Conservation (phyloP, 2,797 vertebrate species). For the Chelon labrosus region DNA sequence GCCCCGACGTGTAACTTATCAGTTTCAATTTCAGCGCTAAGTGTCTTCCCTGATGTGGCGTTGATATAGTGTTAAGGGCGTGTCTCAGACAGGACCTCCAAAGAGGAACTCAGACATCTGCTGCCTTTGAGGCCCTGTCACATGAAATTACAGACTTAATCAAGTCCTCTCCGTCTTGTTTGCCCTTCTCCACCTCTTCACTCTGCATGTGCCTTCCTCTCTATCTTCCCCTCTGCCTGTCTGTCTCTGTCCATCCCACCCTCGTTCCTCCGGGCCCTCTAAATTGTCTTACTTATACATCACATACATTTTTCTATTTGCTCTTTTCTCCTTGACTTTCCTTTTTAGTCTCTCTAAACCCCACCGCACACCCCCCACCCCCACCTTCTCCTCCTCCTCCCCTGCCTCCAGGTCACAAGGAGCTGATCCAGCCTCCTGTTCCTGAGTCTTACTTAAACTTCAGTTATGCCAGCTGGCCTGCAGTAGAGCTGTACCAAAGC, state of each 20-base stretch:
- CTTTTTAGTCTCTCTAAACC: conserved; percentile 21
- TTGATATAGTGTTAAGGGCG: conserved; percentile 59
- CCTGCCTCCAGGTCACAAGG: conserved; percentile 53
- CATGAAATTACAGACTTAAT: conserved; percentile 73
- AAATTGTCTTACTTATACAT: conserved; percentile 11
- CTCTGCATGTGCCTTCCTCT: conserved; percentile 21
- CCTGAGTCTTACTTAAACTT: conserved; percentile 74
- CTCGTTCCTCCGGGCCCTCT: background rate
- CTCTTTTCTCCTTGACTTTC: conserved; percentile 52
- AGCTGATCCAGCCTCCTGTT: conserved; percentile 60
- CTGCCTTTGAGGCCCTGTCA: conserved; percentile 67
- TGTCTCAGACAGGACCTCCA: conserved; percentile 61
- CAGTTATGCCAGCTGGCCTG: conserved; percentile 58
- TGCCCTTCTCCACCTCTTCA: conserved; percentile 34
- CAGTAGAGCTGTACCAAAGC: conserved; percentile 50
- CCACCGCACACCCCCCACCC: conserved; percentile 3
- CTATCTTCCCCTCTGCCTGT: conserved; percentile 1
- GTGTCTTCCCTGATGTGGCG: conserved; percentile 49
- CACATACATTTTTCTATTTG: conserved; percentile 26
- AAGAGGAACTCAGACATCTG: conserved; percentile 70
- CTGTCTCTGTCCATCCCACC: background rate
- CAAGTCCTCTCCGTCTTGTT: conserved; percentile 59
- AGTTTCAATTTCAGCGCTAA: conserved; percentile 21
- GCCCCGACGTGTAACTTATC: conserved; percentile 3
- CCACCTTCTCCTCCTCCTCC: conserved; percentile 4